Percentiles rank a stretch among this genome's conserved stretches.
Conservation (phyloP, 2,113 vertebrate species). For the Petroica traversi region DNA sequence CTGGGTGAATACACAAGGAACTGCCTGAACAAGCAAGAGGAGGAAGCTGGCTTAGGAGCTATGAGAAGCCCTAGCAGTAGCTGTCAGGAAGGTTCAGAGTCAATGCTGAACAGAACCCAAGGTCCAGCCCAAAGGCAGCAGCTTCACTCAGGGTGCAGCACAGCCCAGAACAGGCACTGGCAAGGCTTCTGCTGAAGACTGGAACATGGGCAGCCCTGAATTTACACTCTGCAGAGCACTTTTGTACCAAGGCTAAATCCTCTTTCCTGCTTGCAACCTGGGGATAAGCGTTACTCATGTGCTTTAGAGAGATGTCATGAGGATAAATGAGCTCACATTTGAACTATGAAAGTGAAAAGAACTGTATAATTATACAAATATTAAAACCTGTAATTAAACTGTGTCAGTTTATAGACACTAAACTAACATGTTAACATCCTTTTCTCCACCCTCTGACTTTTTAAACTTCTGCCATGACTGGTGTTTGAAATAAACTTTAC, state of each 20-base stretch:
- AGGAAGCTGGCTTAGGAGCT: not conserved
- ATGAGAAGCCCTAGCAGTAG: not conserved
- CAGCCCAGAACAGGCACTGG: rapidly evolving
- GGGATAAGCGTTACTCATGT: not conserved
- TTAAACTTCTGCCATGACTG: not conserved
- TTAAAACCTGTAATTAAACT: slow-evolving; percentile 7
- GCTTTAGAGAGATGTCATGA: not conserved
- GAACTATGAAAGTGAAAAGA: not conserved
- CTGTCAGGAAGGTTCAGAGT: not conserved
- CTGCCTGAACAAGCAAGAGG: not conserved
- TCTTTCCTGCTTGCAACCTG: not conserved
- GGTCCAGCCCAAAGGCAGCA: not conserved
- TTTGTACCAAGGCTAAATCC: not conserved
- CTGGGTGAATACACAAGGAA: not conserved
- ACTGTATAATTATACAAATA: not conserved
- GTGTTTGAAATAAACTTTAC: not conserved
- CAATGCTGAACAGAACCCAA: not conserved
- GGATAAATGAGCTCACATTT: not conserved
- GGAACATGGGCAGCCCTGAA: not conserved
- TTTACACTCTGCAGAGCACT: not conserved
- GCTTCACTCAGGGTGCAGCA: rapidly evolving
- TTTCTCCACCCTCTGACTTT: not conserved
- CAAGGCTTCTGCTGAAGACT: not conserved
- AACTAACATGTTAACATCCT: not conserved
- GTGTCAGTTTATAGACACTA: not conserved